Evolutionary conservation across 2,113 vertebrate species (phyloP).

Genomic region (Hucho hucho): DNA sequence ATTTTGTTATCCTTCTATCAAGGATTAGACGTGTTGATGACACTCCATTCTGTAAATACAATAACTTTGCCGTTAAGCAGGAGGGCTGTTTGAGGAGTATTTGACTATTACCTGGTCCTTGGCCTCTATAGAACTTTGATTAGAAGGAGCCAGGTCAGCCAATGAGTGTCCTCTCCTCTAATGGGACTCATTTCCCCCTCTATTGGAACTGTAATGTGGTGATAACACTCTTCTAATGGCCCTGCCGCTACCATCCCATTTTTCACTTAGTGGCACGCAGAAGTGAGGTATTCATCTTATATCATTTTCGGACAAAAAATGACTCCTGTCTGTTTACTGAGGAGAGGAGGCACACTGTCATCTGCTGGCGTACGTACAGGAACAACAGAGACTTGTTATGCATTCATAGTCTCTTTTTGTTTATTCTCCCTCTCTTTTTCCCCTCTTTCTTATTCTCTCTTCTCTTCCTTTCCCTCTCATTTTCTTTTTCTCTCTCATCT

Average conservation of each 20-base stretch:
- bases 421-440: background rate
- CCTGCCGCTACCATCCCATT: constrained; percentile 18
- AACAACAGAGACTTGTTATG: background rate
- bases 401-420: background rate
- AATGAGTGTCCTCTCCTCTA: background rate
- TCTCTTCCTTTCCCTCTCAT: background rate
- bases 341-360: background rate
- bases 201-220: constrained; percentile 19
- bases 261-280: constrained; percentile 23
- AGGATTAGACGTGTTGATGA: background rate
- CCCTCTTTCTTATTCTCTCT: background rate
- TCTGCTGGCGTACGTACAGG: background rate
- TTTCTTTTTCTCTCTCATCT: background rate
- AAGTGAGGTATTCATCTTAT: constrained; percentile 33
- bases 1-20: background rate
- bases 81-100: background rate
- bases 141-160: background rate
- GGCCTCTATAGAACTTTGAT: background rate
- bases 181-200: background rate
- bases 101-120: background rate
- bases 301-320: constrained; percentile 37
- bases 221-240: constrained; percentile 43
- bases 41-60: background rate
- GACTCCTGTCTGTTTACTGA: background rate
- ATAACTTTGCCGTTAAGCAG: background rate